phyloP scores from a whole-genome alignment of 2,888 invertebrate species.

The Oscheius sp. region DNA sequence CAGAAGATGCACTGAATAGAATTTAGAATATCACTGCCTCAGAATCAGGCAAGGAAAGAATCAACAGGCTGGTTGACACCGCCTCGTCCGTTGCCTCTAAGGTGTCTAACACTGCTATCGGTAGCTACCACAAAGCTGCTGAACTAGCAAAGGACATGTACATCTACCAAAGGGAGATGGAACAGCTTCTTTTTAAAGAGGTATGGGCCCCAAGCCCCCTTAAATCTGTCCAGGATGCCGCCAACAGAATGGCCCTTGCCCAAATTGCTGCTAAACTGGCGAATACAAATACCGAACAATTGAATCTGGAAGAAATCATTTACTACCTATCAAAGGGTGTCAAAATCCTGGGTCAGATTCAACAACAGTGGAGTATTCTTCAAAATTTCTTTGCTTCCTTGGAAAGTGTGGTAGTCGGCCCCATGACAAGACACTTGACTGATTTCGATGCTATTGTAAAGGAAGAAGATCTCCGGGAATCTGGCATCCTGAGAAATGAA shows the following conservation, averaged over 20 bases:
- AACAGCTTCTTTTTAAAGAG: constrained; percentile 1
- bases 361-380: not conserved
- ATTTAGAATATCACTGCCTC: not conserved
- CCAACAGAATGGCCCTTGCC: not conserved
- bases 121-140: constrained; percentile 4
- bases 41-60: not conserved
- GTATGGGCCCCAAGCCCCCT: not conserved
- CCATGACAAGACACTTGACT: not conserved
- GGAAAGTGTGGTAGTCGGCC: not conserved
- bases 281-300: not conserved
- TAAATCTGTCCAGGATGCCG: constrained; percentile 4
- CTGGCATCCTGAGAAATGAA: not conserved
- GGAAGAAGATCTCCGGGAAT: not conserved
- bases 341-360: not conserved
- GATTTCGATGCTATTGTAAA: constrained; percentile 14
- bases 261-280: not conserved
- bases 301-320: constrained; percentile 3
- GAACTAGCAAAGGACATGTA: constrained; percentile 9
- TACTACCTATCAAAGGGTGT: not conserved
- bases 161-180: not conserved
- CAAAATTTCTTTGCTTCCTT: constrained; percentile 3
- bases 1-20: too few species aligned
- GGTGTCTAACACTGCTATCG: not conserved
- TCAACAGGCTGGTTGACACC: not conserved
- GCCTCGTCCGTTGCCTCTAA: not conserved